Percentiles rank a stretch among this genome's conserved stretches.
These are phyloP conservation scores for Virgularia gustaviana DNA, from an alignment of 92 coral and sea anemone species.

Conservation along the genomic window DNA sequence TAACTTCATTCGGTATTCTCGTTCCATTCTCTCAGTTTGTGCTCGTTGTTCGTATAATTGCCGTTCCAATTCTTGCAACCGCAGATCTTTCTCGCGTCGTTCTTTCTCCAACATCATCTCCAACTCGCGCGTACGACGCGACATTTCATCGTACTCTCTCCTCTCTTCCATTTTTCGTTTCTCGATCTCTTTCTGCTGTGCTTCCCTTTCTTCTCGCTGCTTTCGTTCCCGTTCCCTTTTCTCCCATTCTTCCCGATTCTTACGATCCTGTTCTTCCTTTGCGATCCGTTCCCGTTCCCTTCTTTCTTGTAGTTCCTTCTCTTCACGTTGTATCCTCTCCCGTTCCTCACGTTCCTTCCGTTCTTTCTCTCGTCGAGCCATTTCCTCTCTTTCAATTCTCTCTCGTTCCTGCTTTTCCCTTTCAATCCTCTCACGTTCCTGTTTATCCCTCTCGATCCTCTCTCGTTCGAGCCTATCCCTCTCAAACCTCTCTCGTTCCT, in stretches of 20 bases:
- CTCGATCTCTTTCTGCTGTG: conserved; percentile 48
- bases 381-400: conserved; percentile 34
- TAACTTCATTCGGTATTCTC: not conserved
- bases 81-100: conserved; percentile 30
- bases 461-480: conserved; percentile 10
- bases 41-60: conserved; percentile 7
- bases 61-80: conserved; percentile 17
- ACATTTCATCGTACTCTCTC: conserved; percentile 53
- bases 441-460: conserved; percentile 50
- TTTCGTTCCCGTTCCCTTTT: conserved; percentile 55
- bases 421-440: conserved; percentile 42
- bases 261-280: conserved; percentile 49
- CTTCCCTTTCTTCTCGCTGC: conserved; percentile 57
- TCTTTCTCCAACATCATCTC: conserved; percentile 25
- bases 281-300: conserved; percentile 52
- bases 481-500: conserved; percentile 52
- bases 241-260: conserved; percentile 56
- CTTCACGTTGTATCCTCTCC: conserved; percentile 53
- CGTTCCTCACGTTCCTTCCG: conserved; percentile 60
- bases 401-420: conserved; percentile 49
- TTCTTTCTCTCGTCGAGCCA: conserved; percentile 41
- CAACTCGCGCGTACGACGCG: conserved; percentile 49
- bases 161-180: conserved; percentile 45
- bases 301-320: conserved; percentile 54
- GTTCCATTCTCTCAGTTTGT: conserved; percentile 14